Percentiles rank a stretch among this genome's conserved stretches.
Evolutionary conservation across 2,113 vertebrate genomes (phyloP).

Genomic region (Clarias batrachus): DNA sequence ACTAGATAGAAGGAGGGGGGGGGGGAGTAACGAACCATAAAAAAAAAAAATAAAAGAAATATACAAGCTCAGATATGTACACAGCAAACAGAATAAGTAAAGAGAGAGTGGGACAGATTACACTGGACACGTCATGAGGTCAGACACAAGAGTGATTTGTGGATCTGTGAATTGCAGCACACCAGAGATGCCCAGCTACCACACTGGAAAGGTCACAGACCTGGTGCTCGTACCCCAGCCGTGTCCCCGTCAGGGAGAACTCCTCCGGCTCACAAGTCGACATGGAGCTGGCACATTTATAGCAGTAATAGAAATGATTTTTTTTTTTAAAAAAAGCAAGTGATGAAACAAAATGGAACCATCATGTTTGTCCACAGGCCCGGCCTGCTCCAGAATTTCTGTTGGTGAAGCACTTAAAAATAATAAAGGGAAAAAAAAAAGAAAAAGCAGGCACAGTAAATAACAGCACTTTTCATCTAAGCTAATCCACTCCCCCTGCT

Average conservation of each 20-base stretch:
- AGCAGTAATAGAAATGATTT: neutral
- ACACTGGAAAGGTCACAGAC: constrained; percentile 69
- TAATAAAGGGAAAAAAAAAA: neutral
- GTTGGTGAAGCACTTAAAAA: neutral
- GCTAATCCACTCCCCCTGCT: constrained; percentile 52
- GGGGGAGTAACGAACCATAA: neutral
- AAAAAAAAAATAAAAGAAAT: constrained; percentile 50
- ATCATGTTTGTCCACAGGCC: constrained; percentile 43
- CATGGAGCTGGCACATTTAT: constrained; percentile 8
- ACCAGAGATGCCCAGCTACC: constrained; percentile 73
- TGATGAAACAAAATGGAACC: neutral
- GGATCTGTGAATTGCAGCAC: constrained; percentile 56
- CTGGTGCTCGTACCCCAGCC: constrained; percentile 56
- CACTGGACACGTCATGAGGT: constrained; percentile 57
- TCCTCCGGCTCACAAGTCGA: neutral
- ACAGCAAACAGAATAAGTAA: constrained; percentile 68
- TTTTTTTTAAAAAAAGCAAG: neutral
- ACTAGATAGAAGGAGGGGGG: neutral
- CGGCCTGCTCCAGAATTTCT: constrained; percentile 46
- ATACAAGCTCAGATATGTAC: constrained; percentile 68
- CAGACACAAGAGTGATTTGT: constrained; percentile 62
- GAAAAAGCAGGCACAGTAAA: neutral
- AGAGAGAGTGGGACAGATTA: constrained; percentile 55
- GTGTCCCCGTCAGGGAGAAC: constrained; percentile 56
- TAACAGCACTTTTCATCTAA: constrained; percentile 7